phyloP scores from a whole-genome alignment of 1,140 invertebrate species.

The Pemphigus obesinymphae region DNA sequence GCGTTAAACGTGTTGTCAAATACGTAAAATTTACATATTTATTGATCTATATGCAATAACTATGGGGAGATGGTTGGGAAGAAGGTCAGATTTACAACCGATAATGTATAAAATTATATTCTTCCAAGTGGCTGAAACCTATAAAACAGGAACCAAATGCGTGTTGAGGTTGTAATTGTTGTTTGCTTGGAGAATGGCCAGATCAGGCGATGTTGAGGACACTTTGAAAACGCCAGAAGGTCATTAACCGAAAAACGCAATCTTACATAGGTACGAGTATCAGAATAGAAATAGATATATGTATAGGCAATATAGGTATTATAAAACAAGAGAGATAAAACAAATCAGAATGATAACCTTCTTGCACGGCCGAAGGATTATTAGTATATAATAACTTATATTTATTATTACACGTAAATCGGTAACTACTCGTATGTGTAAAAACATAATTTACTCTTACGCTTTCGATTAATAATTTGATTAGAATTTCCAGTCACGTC shows the following conservation, averaged over 20 bases:
- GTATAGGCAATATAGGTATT: not conserved
- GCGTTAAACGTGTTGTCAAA: not conserved
- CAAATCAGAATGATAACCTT: not conserved
- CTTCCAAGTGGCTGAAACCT: not conserved
- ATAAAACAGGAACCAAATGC: constrained; percentile 18
- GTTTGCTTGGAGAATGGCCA: constrained; percentile 39
- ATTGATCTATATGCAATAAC: not conserved
- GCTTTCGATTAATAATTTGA: not conserved
- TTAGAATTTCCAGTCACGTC: not conserved
- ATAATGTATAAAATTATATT: not conserved
- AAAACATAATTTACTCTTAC: too few species aligned
- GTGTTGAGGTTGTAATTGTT: constrained; percentile 30
- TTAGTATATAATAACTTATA: not conserved
- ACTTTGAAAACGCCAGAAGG: constrained; percentile 9
- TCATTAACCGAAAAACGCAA: constrained; percentile 33
- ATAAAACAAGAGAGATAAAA: constrained; percentile 2
- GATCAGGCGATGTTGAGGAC: constrained; percentile 23
- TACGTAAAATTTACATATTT: not conserved
- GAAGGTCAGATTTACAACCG: not conserved
- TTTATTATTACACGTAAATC: not conserved
- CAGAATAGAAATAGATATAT: not conserved
- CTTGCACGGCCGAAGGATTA: constrained; percentile 11
- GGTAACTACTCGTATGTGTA: too few species aligned
- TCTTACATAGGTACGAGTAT: not conserved
- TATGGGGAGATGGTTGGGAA: not conserved